Percentiles rank a stretch among this genome's conserved stretches.
These are phyloP conservation scores for Acronicta psi DNA, from an alignment of 2,888 invertebrate genomes.

Conservation along the genomic window DNA sequence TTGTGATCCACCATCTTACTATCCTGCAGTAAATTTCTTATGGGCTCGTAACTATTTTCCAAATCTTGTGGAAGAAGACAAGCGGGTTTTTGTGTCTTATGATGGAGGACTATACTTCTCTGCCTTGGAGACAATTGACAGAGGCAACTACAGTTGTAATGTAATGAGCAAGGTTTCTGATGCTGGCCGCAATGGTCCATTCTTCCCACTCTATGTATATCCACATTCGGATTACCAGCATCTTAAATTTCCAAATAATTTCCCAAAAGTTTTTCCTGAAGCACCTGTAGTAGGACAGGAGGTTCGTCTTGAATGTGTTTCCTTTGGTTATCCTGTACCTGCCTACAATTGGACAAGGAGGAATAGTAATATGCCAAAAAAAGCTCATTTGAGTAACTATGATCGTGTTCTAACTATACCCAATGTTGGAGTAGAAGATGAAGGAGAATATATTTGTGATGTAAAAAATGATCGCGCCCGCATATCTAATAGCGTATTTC, in stretches of 20 bases:
- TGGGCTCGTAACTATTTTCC: slow-evolving; percentile 97
- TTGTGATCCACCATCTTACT: slow-evolving; percentile 97
- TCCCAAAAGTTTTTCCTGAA: slow-evolving; percentile 98
- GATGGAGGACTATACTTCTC: slow-evolving; percentile 99
- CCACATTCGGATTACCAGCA: slow-evolving; percentile 97
- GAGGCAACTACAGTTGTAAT: slow-evolving; percentile 97
- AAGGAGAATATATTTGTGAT: slow-evolving; percentile 97
- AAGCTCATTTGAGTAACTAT: slow-evolving; percentile 92
- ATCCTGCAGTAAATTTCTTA: slow-evolving; percentile 95
- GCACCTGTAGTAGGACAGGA: slow-evolving; percentile 97
- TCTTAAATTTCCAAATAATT: slow-evolving; percentile 97
- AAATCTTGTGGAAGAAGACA: slow-evolving; percentile 97
- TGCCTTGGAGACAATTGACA: slow-evolving; percentile 96
- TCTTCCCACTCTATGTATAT: slow-evolving; percentile 94
- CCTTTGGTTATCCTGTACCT: slow-evolving; percentile 98
- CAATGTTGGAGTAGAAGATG: slow-evolving; percentile 96
- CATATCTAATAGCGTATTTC: slow-evolving; percentile 92
- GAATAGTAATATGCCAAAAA: slow-evolving; percentile 92
- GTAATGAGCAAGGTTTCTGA: slow-evolving; percentile 96
- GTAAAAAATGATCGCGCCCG: slow-evolving; percentile 94
- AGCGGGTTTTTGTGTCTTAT: slow-evolving; percentile 96
- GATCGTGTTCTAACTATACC: slow-evolving; percentile 96
- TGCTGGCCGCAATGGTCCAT: slow-evolving; percentile 96
- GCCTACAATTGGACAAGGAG: slow-evolving; percentile 97
- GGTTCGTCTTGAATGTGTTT: slow-evolving; percentile 97